Conservation (phyloP, 1,140 invertebrate genomes). For the Dreissena polymorpha region DNA sequence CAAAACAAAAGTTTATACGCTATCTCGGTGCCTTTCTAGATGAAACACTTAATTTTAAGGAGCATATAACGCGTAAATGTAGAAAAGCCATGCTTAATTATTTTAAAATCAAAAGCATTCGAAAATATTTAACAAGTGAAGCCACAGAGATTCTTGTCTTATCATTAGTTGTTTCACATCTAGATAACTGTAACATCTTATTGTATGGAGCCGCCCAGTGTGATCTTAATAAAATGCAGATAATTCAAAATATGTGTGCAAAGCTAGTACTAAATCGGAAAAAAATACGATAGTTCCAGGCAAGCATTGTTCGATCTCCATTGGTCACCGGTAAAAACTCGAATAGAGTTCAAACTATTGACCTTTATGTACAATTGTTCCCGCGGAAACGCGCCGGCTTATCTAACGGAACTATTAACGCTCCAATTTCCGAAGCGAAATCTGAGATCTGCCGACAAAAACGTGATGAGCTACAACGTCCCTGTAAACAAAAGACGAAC, state of each 20-base stretch:
- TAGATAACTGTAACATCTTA: not conserved
- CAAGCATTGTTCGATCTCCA: too few relatives aligned
- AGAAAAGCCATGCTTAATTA: not conserved
- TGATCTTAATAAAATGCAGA: slow-evolving; percentile 15
- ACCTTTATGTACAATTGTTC: too few relatives aligned
- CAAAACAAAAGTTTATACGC: not conserved
- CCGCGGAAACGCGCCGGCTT: too few relatives aligned
- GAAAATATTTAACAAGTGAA: not conserved
- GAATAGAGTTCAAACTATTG: too few relatives aligned
- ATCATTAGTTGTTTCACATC: slow-evolving; percentile 24
- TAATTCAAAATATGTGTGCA: slow-evolving; percentile 8
- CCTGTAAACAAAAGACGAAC: too few relatives aligned
- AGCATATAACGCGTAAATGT: not conserved
- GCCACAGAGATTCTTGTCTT: slow-evolving; percentile 28
- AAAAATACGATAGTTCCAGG: too few relatives aligned
- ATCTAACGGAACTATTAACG: too few relatives aligned
- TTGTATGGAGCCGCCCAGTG: not conserved
- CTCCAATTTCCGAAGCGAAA: too few relatives aligned
- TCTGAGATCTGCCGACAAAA: too few relatives aligned
- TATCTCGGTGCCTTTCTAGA: slow-evolving; percentile 16
- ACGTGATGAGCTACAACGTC: too few relatives aligned
- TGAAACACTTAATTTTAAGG: slow-evolving; percentile 1
- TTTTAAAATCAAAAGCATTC: slow-evolving; percentile 4
- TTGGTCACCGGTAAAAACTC: too few relatives aligned
- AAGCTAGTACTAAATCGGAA: too few relatives aligned